phyloP scores from a whole-genome alignment of 2,113 vertebrate species.

The Thymallus thymallus region DNA sequence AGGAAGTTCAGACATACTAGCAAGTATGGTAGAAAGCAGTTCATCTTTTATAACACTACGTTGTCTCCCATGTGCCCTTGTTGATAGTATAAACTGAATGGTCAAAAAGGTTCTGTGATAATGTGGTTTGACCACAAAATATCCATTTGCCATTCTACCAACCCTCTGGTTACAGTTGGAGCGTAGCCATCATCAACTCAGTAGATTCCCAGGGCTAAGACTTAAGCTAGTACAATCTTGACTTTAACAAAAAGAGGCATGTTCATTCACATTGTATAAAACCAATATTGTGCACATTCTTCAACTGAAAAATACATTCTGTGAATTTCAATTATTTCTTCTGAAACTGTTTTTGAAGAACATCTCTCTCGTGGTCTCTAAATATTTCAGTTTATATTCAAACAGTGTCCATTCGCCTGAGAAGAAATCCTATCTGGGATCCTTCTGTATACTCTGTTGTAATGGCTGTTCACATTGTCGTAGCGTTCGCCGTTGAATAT shows the following conservation, averaged over 20 bases:
- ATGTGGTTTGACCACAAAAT: background rate
- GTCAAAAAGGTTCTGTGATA: background rate
- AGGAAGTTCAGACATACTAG: slow-evolving; percentile 29
- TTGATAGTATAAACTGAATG: too few species aligned
- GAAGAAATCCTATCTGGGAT: slow-evolving; percentile 17
- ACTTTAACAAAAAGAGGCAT: background rate
- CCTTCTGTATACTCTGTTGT: slow-evolving; percentile 25
- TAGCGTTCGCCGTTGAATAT: slow-evolving; percentile 61
- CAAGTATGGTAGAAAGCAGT: slow-evolving; percentile 51
- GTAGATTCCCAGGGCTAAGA: background rate
- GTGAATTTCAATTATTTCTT: background rate
- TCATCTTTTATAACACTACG: background rate
- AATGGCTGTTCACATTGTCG: slow-evolving; percentile 44
- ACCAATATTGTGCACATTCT: background rate
- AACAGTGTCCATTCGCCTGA: slow-evolving; percentile 7
- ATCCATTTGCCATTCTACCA: background rate
- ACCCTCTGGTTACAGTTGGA: too few species aligned
- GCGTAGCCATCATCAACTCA: too few species aligned
- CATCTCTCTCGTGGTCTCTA: slow-evolving; percentile 11
- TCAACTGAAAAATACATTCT: background rate
- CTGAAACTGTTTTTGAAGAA: slow-evolving; percentile 13
- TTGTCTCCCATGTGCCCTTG: background rate
- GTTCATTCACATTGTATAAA: background rate
- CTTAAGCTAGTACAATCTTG: background rate
- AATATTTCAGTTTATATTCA: slow-evolving; percentile 50